phyloP scores from a whole-genome alignment of 2,113 vertebrate species.

The Gymnarchus niloticus region DNA sequence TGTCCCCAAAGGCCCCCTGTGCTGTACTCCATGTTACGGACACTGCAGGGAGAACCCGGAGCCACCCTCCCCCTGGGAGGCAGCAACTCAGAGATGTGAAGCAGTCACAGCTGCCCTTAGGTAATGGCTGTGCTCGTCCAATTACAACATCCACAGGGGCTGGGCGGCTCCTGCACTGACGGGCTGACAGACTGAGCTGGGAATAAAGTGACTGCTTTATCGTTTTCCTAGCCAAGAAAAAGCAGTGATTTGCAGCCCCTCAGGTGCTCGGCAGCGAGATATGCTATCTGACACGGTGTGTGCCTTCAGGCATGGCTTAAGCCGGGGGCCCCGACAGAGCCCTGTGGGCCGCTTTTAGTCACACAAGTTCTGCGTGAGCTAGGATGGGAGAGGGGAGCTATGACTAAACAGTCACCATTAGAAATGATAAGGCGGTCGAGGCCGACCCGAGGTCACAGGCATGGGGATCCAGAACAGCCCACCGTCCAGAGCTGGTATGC shows the following conservation, averaged over 20 bases:
- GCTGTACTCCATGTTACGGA: not conserved
- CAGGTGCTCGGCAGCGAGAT: conserved; percentile 22
- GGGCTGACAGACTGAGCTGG: conserved; percentile 35
- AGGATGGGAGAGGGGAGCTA: conserved; percentile 27
- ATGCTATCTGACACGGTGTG: conserved; percentile 6
- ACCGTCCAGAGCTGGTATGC: not conserved
- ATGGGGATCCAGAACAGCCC: conserved; percentile 33
- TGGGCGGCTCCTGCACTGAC: not conserved
- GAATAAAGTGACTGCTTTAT: conserved; percentile 52
- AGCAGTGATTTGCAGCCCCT: conserved; percentile 42
- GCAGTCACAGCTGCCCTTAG: not conserved
- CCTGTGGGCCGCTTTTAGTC: not conserved
- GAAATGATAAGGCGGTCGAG: conserved; percentile 51
- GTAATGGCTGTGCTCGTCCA: conserved; percentile 25
- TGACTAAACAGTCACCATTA: conserved; percentile 66
- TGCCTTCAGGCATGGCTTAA: not conserved
- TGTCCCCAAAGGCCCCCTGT: not conserved
- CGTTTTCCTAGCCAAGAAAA: conserved; percentile 47
- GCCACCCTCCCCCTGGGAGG: not conserved
- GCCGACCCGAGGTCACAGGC: conserved; percentile 51
- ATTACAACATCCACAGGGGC: conserved; percentile 21
- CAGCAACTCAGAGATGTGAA: not conserved
- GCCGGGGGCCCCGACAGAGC: not conserved
- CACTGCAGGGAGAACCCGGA: not conserved
- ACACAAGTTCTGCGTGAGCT: not conserved